A percentile compares a stretch with the other conserved stretches of the same genome.
Evolutionary conservation across 2,797 vertebrate species (phyloP).

Genomic region (Choloepus didactylus): DNA sequence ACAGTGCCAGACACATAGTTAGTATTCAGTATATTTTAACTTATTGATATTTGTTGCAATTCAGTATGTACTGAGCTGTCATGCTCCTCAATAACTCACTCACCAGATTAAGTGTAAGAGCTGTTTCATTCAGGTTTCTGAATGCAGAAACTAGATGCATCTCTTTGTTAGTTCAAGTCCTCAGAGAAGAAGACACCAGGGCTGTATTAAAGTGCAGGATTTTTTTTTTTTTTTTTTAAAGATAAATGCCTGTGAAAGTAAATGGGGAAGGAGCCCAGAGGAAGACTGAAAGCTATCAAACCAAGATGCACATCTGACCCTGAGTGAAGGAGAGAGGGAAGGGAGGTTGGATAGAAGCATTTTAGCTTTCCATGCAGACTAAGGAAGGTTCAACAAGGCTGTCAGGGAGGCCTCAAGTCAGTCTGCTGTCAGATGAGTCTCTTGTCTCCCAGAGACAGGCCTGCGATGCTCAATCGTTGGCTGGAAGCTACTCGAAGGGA

Average conservation of each 20-base stretch:
- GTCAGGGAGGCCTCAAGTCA: not conserved
- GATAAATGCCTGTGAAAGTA: not conserved
- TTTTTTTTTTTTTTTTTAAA: not conserved
- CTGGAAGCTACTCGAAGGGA: not conserved
- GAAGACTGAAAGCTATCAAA: not conserved
- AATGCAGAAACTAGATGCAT: not conserved
- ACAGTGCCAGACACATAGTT: not conserved
- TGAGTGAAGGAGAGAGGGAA: not conserved
- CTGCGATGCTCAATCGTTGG: not conserved
- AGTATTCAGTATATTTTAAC: not conserved
- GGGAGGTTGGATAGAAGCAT: rapidly evolving
- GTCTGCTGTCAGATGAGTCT: not conserved
- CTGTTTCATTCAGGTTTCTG: not conserved
- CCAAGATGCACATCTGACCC: not conserved
- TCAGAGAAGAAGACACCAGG: not conserved
- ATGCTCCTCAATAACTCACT: not conserved
- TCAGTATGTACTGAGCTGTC: not conserved
- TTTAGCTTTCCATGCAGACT: not conserved
- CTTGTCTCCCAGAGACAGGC: not conserved
- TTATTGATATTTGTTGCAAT: not conserved
- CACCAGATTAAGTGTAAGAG: not conserved
- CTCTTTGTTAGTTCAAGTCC: not conserved
- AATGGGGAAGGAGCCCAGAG: not conserved
- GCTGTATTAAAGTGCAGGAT: not conserved
- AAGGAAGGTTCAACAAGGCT: not conserved